Evolutionary conservation across 1,140 invertebrate species (phyloP).

Genomic region (Heliconius himera): DNA sequence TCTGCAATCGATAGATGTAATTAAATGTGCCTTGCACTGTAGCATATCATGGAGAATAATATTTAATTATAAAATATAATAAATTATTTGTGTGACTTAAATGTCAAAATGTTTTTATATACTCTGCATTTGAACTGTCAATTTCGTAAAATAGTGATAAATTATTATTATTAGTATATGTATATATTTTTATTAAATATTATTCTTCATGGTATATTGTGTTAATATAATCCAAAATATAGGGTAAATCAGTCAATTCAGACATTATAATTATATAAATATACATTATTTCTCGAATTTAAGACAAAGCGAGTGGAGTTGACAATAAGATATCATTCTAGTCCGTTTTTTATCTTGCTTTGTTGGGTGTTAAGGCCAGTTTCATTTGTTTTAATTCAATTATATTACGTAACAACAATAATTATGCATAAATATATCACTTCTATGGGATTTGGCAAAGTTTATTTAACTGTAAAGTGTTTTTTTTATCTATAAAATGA

Average conservation of each 20-base stretch:
- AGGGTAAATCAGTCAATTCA: slow-evolving; percentile 77
- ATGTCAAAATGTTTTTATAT: not conserved
- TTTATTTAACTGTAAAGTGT: not conserved
- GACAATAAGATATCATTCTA: slow-evolving; percentile 77
- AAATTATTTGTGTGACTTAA: not conserved
- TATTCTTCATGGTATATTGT: slow-evolving; percentile 35
- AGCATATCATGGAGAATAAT: slow-evolving; percentile 27
- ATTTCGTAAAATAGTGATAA: not conserved
- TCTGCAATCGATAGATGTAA: slow-evolving; percentile 55
- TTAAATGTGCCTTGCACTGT: slow-evolving; percentile 74
- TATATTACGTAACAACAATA: not conserved
- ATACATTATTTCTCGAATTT: slow-evolving; percentile 76
- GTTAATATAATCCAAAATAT: slow-evolving; percentile 62
- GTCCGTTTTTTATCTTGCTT: slow-evolving; percentile 70
- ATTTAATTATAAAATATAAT: not conserved
- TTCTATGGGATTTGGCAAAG: not conserved
- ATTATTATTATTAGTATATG: not conserved
- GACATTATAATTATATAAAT: slow-evolving; percentile 67
- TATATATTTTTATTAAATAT: not conserved
- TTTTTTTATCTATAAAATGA: not conserved
- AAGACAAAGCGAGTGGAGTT: slow-evolving; percentile 68
- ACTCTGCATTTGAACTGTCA: slow-evolving; percentile 2
- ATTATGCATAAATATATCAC: not conserved
- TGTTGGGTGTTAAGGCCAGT: slow-evolving; percentile 47
- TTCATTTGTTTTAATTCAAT: slow-evolving; percentile 16